Evolutionary conservation across 2,888 invertebrate species (phyloP), one percentile per base, ranked within the genome.

Genomic region (Ernsta delagoae): DNA sequence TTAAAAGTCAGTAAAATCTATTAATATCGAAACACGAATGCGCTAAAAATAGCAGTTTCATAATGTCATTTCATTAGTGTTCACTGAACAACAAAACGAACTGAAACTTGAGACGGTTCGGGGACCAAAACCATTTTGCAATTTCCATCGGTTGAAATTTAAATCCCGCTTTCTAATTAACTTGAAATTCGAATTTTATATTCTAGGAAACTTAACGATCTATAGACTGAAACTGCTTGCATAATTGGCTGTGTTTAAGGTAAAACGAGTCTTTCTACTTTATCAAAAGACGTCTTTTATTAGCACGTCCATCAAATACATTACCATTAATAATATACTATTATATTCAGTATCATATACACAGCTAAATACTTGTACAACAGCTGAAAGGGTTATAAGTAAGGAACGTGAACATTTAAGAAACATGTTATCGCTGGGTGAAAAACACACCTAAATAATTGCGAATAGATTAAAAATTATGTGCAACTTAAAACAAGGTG

Each of bases 151-250:
- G 24, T 62, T 50, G 7, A 36, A 62, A 62, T 62, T 53, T 16
- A 53, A 53, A 31, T 36, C 36, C 48, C 34, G 9, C 12, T 53
- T 39, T 39, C 61, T 48, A 61, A 61, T 61, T 48, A 61, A 61
- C 61, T 48, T 48, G 31, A 11, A 39, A 53, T 24, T 8, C 39
- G 34, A 9, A 62, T 53, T 62, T 53, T 53, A 41, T 11, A 62
- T 39, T 61, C 61, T 50, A 24, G 31, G n/a, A 39, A 53, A 62
- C 9, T 57, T 57, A n/a, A 57, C 57, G 36, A 36, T 24, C 45
- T n/a, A 41, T 62, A 8, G 16, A 12, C 36, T 31, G 31, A 31
- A 9, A 54, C 24, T 53, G 53, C 4, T 53, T 9, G 24, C 4
- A 9, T 9, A 24, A 53, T 53, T 24, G 24, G 4, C 9, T 0